Percentiles rank a stretch among this genome's conserved stretches.
Conservation (phyloP, 2,113 vertebrate species). For the Mus musculus region DNA sequence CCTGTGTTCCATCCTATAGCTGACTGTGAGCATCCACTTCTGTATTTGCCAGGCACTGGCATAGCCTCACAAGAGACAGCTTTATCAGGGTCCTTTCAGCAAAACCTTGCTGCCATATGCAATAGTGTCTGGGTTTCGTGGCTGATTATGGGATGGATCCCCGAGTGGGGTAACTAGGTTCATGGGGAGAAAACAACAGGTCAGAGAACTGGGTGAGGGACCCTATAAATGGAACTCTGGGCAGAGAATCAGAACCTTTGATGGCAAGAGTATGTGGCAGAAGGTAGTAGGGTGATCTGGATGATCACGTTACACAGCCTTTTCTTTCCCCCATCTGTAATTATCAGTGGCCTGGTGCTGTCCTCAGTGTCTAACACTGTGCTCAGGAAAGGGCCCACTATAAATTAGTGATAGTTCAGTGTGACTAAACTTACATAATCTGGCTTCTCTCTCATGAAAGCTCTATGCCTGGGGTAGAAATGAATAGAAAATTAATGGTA, state of each 20-base stretch:
- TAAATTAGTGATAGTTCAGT: slow-evolving; percentile 8
- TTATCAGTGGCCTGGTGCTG: background rate
- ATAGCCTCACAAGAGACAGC: too few relatives aligned
- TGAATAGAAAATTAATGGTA: background rate
- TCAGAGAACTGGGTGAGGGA: background rate
- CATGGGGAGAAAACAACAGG: rapidly evolving
- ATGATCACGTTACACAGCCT: background rate
- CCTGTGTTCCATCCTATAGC: too few relatives aligned
- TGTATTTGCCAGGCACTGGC: too few relatives aligned
- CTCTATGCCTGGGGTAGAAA: background rate
- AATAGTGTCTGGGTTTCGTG: too few relatives aligned
- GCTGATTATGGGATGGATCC: too few relatives aligned
- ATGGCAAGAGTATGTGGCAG: background rate
- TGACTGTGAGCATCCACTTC: too few relatives aligned
- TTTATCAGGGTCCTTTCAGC: too few relatives aligned
- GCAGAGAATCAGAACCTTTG: background rate
- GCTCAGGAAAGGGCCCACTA: background rate
- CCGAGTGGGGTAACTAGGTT: background rate
- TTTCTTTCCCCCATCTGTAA: background rate
- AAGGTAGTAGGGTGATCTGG: background rate
- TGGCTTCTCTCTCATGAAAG: background rate
- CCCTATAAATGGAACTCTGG: background rate
- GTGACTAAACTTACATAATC: slow-evolving; percentile 4
- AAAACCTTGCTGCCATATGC: too few relatives aligned
- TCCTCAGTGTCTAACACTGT: background rate